A percentile compares a stretch with the other conserved stretches of the same genome.
Conservation (phyloP, 2,797 vertebrate species). For the Sphenopsis melanotis region DNA sequence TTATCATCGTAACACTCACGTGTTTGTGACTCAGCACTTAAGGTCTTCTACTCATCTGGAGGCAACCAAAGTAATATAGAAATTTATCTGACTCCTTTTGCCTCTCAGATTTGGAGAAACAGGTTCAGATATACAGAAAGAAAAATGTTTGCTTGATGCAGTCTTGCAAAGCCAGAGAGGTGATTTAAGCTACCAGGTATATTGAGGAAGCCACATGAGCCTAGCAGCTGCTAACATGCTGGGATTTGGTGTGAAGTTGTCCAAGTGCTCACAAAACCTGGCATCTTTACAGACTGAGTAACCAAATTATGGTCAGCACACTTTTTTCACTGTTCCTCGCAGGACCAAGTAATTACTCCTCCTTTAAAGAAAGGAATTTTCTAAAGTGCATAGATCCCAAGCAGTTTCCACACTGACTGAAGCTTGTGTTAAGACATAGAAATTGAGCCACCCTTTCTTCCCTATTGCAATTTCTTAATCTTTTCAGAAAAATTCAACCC, state of each 20-base stretch:
- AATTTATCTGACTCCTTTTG: neutral
- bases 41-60: neutral
- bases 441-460: neutral
- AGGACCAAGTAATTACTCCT: neutral
- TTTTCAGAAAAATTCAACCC: neutral
- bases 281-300: neutral
- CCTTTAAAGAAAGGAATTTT: neutral
- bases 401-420: neutral
- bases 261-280: neutral
- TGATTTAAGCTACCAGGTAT: neutral
- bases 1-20: neutral
- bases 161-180: neutral
- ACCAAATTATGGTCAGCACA: neutral
- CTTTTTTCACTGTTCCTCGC: neutral
- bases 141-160: neutral
- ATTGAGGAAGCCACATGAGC: neutral
- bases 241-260: neutral
- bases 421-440: neutral
- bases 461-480: neutral
- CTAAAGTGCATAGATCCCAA: neutral
- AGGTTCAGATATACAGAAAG: neutral
- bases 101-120: neutral
- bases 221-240: neutral
- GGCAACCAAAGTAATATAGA: neutral
- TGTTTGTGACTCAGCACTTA: neutral